These are phyloP conservation scores for Archips xylosteana DNA, from an alignment of 2,888 invertebrate genomes.

Conservation along the genomic window DNA sequence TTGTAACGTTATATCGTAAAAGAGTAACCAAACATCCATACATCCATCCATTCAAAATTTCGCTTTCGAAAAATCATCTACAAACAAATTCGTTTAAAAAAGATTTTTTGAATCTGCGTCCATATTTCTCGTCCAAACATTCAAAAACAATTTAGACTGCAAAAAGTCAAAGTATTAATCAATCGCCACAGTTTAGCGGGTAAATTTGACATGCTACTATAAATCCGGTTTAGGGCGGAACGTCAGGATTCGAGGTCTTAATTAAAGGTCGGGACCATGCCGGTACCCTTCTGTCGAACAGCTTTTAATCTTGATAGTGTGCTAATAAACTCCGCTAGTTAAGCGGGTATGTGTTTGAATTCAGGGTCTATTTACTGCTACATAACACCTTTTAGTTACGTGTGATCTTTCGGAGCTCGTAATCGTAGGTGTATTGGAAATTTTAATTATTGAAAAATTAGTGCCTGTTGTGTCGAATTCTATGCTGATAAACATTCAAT, in stretches of 20 bases:
- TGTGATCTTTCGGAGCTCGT: slow-evolving; percentile 8
- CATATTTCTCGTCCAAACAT: too few species aligned
- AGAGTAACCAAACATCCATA: too few species aligned
- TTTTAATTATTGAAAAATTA: not conserved
- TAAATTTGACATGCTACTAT: slow-evolving; percentile 60
- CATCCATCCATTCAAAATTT: too few species aligned
- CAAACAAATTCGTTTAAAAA: too few species aligned
- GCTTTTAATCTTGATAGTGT: slow-evolving; percentile 71
- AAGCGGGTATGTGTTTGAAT: slow-evolving; percentile 45
- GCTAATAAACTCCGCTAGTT: slow-evolving; percentile 68
- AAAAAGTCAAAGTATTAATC: slow-evolving; percentile 31
- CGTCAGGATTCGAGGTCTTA: slow-evolving; percentile 64
- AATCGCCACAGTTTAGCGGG: slow-evolving; percentile 51
- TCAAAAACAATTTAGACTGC: not conserved
- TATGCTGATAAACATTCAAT: too few species aligned
- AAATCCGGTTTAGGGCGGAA: slow-evolving; percentile 57
- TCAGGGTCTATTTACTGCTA: slow-evolving; percentile 45
- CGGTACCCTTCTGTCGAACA: slow-evolving; percentile 52
- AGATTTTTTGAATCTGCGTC: too few species aligned
- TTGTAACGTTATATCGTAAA: too few species aligned
- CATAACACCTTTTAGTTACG: slow-evolving; percentile 44
- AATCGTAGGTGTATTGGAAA: not conserved
- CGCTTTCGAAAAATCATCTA: too few species aligned
- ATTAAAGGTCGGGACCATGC: slow-evolving; percentile 66
- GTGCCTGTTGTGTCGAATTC: not conserved